Evolutionary conservation across 2,797 vertebrate genomes (phyloP).

Genomic region (Spatula clypeata): DNA sequence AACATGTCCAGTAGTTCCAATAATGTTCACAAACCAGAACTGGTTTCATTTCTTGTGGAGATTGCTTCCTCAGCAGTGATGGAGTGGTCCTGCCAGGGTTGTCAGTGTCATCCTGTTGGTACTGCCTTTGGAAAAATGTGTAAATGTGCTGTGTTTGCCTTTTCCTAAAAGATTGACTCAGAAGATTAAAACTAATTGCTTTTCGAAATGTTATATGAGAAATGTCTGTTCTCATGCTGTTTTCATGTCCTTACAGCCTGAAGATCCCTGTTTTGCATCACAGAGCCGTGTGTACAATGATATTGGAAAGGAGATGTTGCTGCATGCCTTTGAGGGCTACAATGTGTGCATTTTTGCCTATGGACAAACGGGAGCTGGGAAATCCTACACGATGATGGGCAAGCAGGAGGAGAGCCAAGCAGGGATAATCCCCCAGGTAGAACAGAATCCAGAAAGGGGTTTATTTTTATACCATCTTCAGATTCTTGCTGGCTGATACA

Average conservation of each 20-base stretch:
- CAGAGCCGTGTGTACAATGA: constrained; percentile 97
- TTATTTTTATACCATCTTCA: not conserved
- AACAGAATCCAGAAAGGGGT: not conserved
- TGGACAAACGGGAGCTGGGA: constrained; percentile 97
- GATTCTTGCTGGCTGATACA: not conserved
- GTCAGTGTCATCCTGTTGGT: not conserved
- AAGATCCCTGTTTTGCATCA: constrained; percentile 95
- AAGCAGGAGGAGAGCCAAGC: constrained; percentile 98
- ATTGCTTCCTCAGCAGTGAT: not conserved
- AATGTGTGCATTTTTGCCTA: constrained; percentile 99
- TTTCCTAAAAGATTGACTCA: not conserved
- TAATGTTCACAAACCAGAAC: not conserved
- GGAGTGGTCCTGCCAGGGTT: not conserved
- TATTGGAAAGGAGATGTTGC: constrained; percentile 98
- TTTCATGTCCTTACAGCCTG: constrained; percentile 84
- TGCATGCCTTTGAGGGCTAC: constrained; percentile 97
- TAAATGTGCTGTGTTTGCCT: not conserved
- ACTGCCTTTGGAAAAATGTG: not conserved
- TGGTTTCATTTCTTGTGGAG: not conserved
- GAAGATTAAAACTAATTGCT: not conserved
- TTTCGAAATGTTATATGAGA: not conserved
- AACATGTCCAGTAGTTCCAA: not conserved
- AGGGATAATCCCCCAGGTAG: constrained; percentile 98
- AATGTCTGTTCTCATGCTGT: not conserved
- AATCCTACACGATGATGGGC: constrained; percentile 99